Percentiles rank a stretch among this genome's conserved stretches.
Evolutionary conservation across 2,113 vertebrate genomes (phyloP).

Genomic region (Casuarius casuarius): DNA sequence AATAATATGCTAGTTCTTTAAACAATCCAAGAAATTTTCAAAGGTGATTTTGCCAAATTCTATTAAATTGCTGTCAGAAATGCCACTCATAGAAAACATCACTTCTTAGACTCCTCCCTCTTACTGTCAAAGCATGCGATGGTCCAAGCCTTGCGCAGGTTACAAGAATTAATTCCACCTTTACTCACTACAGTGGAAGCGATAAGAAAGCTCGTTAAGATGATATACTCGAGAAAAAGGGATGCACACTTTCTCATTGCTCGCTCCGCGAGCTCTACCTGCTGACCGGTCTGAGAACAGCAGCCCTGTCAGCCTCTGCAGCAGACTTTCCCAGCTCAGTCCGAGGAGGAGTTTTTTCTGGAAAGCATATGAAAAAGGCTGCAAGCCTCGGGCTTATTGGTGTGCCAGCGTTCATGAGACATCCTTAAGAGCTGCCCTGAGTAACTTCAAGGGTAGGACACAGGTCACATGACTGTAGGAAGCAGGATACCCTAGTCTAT

Average conservation of each 20-base stretch:
- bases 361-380: neutral
- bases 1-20: neutral
- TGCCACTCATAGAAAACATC: neutral
- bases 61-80: neutral
- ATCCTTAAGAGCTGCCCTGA: too few species aligned
- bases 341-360: neutral
- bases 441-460: too few species aligned
- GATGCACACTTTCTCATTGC: neutral
- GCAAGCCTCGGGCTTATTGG: neutral
- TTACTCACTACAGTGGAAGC: neutral
- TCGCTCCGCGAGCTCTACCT: conserved; percentile 56
- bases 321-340: neutral
- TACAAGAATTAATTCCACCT: neutral
- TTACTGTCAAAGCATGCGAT: neutral
- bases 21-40: neutral
- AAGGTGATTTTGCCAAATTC: neutral
- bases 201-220: neutral
- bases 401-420: too few species aligned
- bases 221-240: neutral
- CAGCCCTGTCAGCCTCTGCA: accelerated
- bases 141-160: neutral
- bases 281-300: conserved; percentile 23
- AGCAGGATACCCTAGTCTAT: too few species aligned
- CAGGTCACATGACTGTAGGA: too few species aligned
- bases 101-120: neutral